Percentiles rank a stretch among this genome's conserved stretches.
Evolutionary conservation across 2,113 vertebrate species (phyloP).

Genomic region (Oreotrochilus melanogaster): DNA sequence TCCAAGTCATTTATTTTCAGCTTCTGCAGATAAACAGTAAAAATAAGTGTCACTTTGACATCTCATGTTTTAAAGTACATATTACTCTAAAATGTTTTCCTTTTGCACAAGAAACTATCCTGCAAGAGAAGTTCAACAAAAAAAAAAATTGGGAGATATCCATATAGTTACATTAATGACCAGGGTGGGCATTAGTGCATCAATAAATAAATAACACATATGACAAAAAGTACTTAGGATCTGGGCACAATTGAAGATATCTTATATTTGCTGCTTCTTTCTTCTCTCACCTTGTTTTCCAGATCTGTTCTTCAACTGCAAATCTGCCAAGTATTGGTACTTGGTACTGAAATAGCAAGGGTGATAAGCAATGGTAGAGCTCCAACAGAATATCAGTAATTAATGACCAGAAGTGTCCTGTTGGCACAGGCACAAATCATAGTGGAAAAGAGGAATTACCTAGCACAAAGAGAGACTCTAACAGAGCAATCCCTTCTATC

Average conservation of each 20-base stretch:
- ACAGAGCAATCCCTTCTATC: not conserved
- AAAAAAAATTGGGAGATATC: not conserved
- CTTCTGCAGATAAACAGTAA: conserved; percentile 82
- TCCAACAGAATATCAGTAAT: not conserved
- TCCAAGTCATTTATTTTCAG: conserved; percentile 81
- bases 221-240: not conserved
- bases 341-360: not conserved
- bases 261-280: not conserved
- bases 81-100: not conserved
- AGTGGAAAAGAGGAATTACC: not conserved
- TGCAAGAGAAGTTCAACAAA: not conserved
- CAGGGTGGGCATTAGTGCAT: not conserved
- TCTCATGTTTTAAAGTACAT: not conserved
- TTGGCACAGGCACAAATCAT: not conserved
- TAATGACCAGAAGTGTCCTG: not conserved
- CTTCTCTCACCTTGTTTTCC: not conserved
- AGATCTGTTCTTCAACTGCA: not conserved
- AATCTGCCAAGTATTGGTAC: not conserved
- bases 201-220: not conserved
- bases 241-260: not conserved
- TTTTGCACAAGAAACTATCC: not conserved
- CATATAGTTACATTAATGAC: not conserved
- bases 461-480: not conserved
- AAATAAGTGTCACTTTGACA: conserved; percentile 23
- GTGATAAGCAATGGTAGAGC: not conserved